These are phyloP conservation scores for Nowickia ferox DNA, from an alignment of 2,888 invertebrate genomes.

Conservation along the genomic window DNA sequence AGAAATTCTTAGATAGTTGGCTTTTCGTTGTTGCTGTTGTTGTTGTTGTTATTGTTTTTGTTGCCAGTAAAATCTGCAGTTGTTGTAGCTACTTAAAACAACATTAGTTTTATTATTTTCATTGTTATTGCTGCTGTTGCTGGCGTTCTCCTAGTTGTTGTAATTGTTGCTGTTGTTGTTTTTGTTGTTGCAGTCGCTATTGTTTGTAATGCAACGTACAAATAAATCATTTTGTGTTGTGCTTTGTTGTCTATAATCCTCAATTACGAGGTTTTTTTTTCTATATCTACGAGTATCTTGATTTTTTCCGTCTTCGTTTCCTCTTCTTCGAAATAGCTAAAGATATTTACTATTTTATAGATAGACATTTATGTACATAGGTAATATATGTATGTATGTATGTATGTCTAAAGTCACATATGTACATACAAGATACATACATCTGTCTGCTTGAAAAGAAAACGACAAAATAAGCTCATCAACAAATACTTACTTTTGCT, in stretches of 20 bases:
- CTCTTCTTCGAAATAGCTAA: conserved; percentile 37
- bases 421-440: neutral
- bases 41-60: conserved; percentile 11
- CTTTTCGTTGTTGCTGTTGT: neutral
- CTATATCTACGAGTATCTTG: conserved; percentile 19
- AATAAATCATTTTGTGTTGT: conserved; percentile 63
- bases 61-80: conserved; percentile 39
- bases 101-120: conserved; percentile 59
- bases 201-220: conserved; percentile 52
- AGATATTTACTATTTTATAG: conserved; percentile 46
- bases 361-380: conserved; percentile 9
- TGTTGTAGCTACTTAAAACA: conserved; percentile 67
- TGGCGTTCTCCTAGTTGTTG: conserved; percentile 4
- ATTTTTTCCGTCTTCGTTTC: conserved; percentile 24
- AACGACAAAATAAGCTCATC: conserved; percentile 19
- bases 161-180: conserved; percentile 15
- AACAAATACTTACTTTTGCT: conserved; percentile 36
- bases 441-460: conserved; percentile 1
- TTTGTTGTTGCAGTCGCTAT: conserved; percentile 25
- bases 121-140: conserved; percentile 35
- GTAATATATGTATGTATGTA: conserved; percentile 1
- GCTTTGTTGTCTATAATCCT: conserved; percentile 71
- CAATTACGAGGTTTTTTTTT: conserved; percentile 68
- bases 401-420: neutral
- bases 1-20: conserved; percentile 58